Evolutionary conservation across 2,888 invertebrate genomes (phyloP).

Genomic region (Drosophila hamatofila): DNA sequence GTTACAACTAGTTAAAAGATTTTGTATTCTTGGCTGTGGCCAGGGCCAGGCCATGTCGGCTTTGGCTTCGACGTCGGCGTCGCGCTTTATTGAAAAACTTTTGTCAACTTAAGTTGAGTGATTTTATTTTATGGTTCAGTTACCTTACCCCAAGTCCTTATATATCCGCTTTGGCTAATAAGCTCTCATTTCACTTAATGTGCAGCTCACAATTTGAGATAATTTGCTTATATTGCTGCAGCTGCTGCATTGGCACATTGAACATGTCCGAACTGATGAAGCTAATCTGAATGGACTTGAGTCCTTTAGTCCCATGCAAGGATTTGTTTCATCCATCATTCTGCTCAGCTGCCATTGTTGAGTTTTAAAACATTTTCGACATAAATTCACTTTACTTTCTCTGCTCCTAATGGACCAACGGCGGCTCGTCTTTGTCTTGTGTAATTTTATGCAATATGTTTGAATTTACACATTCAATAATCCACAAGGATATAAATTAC

Average conservation of each 20-base stretch:
- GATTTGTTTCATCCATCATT: neutral
- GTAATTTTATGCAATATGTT: neutral
- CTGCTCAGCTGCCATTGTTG: neutral
- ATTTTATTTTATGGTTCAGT: slow-evolving; percentile 40
- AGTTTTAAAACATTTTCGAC: neutral
- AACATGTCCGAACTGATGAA: neutral
- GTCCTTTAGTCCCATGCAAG: neutral
- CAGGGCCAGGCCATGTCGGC: neutral
- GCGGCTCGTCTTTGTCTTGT: neutral
- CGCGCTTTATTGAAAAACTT: slow-evolving; percentile 73
- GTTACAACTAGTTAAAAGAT: slow-evolving; percentile 72
- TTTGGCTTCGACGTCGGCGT: neutral
- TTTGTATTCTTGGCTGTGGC: slow-evolving; percentile 51
- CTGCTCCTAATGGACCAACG: neutral
- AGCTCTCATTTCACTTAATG: slow-evolving; percentile 64
- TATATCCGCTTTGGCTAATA: neutral
- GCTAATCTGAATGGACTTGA: neutral
- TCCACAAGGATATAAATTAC: slow-evolving; percentile 3
- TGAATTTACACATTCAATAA: slow-evolving; percentile 1
- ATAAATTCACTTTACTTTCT: neutral
- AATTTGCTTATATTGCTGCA: slow-evolving; percentile 63
- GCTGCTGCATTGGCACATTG: neutral
- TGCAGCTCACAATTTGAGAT: slow-evolving; percentile 57
- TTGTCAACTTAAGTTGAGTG: slow-evolving; percentile 43
- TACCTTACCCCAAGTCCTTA: neutral